Conservation (phyloP, 2,797 vertebrate genomes). For the Cirrhinus mrigala region DNA sequence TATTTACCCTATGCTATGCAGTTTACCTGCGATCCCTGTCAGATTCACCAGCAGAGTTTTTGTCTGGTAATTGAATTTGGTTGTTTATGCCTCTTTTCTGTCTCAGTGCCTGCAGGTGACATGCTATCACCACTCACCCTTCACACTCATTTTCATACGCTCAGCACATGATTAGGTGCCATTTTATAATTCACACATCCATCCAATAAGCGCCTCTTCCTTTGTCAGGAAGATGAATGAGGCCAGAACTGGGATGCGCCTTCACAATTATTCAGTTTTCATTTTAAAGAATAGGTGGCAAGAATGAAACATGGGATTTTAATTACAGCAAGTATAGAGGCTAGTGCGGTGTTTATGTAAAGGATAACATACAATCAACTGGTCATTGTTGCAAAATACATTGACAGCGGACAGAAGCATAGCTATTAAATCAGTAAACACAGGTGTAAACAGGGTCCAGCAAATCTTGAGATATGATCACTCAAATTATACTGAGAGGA, state of each 20-base stretch:
- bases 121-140: conserved; percentile 10
- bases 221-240: conserved; percentile 37
- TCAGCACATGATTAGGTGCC: conserved; percentile 25
- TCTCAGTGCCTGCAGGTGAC: neutral
- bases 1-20: neutral
- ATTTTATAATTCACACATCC: conserved; percentile 26
- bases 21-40: neutral
- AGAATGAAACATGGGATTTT: conserved; percentile 22
- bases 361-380: neutral
- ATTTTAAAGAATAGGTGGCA: conserved; percentile 5
- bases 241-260: neutral
- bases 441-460: neutral
- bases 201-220: neutral
- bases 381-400: neutral
- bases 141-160: conserved; percentile 7
- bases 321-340: conserved; percentile 20
- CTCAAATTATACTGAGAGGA: neutral
- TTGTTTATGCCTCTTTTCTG: conserved; percentile 40
- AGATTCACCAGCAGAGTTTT: neutral
- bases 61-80: conserved; percentile 37
- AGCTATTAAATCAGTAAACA: neutral
- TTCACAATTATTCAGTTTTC: neutral
- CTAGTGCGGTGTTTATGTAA: neutral
- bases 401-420: neutral
- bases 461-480: neutral